Percentiles rank a stretch among this genome's conserved stretches.
phyloP scores from a whole-genome alignment of 2,113 vertebrate species.

The Python bivittatus region DNA sequence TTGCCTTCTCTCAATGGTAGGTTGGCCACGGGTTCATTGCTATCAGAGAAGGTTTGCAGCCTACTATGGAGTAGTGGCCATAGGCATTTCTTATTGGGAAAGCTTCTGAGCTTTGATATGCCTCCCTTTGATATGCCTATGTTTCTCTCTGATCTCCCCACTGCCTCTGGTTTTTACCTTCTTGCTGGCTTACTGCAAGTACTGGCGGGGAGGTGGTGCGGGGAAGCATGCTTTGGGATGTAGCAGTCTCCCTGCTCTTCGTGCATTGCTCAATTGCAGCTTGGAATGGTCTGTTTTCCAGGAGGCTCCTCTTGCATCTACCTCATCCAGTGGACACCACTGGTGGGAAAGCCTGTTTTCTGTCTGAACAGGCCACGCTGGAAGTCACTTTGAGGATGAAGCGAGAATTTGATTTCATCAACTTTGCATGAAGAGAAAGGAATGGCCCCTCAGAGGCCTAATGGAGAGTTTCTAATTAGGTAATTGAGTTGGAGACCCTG shows the following conservation, averaged over 20 bases:
- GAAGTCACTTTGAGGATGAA: conserved; percentile 85
- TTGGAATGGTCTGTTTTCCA: conserved; percentile 57
- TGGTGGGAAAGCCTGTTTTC: conserved; percentile 82
- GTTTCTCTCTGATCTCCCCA: neutral
- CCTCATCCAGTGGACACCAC: conserved; percentile 81
- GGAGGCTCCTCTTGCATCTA: conserved; percentile 88
- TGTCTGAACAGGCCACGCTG: conserved; percentile 78
- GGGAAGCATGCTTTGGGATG: neutral
- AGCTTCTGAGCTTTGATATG: neutral
- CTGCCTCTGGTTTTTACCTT: neutral
- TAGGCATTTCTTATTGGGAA: no score
- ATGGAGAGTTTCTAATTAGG: conserved; percentile 4
- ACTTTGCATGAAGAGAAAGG: conserved; percentile 68
- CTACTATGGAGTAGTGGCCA: neutral
- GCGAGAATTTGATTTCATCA: conserved; percentile 79
- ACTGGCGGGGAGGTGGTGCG: neutral
- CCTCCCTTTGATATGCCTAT: neutral
- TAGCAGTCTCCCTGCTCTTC: neutral
- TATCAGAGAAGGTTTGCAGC: neutral
- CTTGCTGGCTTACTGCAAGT: neutral
- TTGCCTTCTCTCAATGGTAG: neutral
- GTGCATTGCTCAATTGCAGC: neutral
- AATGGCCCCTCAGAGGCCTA: neutral
- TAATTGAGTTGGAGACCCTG: neutral
- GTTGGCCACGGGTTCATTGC: neutral